Evolutionary conservation across 2,113 vertebrate genomes (phyloP).

Genomic region (Colistium nudipinnis): DNA sequence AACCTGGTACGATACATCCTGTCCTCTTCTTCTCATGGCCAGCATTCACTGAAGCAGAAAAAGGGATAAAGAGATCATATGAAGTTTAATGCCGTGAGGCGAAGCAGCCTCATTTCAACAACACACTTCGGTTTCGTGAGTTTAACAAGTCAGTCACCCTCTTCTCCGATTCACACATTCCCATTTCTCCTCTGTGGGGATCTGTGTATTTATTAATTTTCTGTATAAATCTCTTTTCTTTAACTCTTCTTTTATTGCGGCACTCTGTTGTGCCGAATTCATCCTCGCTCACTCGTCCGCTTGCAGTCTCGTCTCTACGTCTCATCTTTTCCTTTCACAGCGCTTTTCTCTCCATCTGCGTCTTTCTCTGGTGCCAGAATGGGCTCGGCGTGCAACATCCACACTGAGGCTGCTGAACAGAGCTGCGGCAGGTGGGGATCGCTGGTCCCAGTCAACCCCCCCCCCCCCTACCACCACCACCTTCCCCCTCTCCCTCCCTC

Average conservation of each 20-base stretch:
- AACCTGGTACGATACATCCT: not conserved
- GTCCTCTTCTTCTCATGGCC: not conserved
- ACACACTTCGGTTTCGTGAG: not conserved
- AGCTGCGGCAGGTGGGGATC: conserved; percentile 61
- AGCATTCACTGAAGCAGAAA: not conserved
- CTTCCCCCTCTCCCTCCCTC: not conserved
- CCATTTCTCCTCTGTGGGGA: not conserved
- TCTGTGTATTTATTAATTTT: not conserved
- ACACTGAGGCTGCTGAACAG: conserved; percentile 26
- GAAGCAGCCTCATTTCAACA: not conserved
- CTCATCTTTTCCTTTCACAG: conserved; percentile 10
- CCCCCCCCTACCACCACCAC: not conserved
- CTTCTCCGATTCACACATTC: not conserved
- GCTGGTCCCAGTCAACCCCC: conserved; percentile 31
- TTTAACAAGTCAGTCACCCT: not conserved
- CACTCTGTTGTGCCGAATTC: conserved; percentile 18
- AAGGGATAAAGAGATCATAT: not conserved
- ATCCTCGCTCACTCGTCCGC: conserved; percentile 32
- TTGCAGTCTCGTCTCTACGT: not conserved
- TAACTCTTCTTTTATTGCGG: not conserved
- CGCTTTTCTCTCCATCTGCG: conserved; percentile 9
- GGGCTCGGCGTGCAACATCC: conserved; percentile 28
- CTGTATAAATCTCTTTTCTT: not conserved
- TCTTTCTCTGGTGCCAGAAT: conserved; percentile 6
- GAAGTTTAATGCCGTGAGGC: too few species aligned